Evolutionary conservation across 2,888 invertebrate genomes (phyloP).

Genomic region (Spilosoma lubricipeda): DNA sequence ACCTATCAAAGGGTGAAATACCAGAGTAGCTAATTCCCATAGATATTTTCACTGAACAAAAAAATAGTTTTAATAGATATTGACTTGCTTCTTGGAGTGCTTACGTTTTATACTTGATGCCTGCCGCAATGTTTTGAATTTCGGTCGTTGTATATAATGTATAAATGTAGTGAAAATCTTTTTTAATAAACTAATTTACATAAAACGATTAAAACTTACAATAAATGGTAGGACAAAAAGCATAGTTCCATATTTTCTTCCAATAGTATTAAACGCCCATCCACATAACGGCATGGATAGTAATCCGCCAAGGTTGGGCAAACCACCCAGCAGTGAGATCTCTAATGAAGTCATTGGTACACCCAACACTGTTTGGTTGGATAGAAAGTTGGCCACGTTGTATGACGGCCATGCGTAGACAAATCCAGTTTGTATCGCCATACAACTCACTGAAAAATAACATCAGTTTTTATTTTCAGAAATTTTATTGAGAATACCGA

Average conservation of each 20-base stretch:
- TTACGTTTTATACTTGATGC: too few relatives aligned
- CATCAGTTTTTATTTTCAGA: neutral
- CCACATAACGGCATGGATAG: slow-evolving; percentile 73
- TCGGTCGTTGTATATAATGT: neutral
- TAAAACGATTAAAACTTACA: slow-evolving; percentile 56
- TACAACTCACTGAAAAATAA: slow-evolving; percentile 66
- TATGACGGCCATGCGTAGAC: slow-evolving; percentile 78
- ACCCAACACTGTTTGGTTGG: slow-evolving; percentile 71
- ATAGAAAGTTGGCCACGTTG: slow-evolving; percentile 69
- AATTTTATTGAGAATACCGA: too few relatives aligned
- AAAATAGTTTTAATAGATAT: neutral
- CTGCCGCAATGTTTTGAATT: too few relatives aligned
- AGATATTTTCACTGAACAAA: neutral
- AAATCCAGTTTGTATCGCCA: slow-evolving; percentile 72
- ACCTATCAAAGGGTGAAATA: neutral
- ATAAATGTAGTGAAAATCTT: neutral
- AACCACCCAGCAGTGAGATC: slow-evolving; percentile 73
- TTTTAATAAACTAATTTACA: neutral
- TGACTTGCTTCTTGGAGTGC: too few relatives aligned
- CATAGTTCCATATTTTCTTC: slow-evolving; percentile 76
- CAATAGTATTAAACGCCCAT: slow-evolving; percentile 67
- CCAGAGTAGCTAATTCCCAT: neutral
- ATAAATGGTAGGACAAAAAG: slow-evolving; percentile 74
- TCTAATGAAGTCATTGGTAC: slow-evolving; percentile 68
- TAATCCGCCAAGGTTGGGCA: slow-evolving; percentile 74